These are phyloP conservation scores for Parnassius orleans DNA, from an alignment of 2,888 invertebrate species.

Conservation along the genomic window DNA sequence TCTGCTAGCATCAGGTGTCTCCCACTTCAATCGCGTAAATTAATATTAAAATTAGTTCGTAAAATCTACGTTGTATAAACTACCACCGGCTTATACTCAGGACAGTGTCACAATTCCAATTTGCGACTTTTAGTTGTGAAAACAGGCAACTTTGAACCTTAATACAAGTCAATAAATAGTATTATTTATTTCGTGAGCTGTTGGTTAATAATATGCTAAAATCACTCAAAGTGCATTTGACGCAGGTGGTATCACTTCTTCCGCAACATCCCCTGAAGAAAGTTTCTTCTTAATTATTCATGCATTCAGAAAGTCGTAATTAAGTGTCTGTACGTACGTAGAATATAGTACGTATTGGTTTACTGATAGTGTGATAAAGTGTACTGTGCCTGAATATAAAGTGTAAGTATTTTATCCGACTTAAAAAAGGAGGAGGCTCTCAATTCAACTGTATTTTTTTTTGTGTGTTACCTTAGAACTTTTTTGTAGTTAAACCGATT, in stretches of 20 bases:
- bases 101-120: constrained; percentile 7
- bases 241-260: constrained; percentile 52
- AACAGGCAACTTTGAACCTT: neutral
- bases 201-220: constrained; percentile 9
- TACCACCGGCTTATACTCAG: constrained; percentile 24
- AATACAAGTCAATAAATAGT: neutral
- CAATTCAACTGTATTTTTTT: too few relatives aligned
- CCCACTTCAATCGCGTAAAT: constrained; percentile 25
- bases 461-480: too few relatives aligned
- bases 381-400: too few relatives aligned
- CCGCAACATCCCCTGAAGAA: constrained; percentile 40
- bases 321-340: neutral
- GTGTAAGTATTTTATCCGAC: too few relatives aligned
- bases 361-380: too few relatives aligned
- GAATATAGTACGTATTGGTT: too few relatives aligned
- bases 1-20: constrained; percentile 27
- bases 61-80: constrained; percentile 30
- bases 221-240: constrained; percentile 47
- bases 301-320: constrained; percentile 29
- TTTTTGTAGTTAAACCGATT: too few relatives aligned
- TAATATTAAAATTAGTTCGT: constrained; percentile 31
- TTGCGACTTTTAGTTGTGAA: neutral
- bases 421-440: too few relatives aligned
- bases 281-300: constrained; percentile 56
- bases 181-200: neutral